Conservation (phyloP, 2,113 vertebrate genomes). For the Oreochromis spilurus region DNA sequence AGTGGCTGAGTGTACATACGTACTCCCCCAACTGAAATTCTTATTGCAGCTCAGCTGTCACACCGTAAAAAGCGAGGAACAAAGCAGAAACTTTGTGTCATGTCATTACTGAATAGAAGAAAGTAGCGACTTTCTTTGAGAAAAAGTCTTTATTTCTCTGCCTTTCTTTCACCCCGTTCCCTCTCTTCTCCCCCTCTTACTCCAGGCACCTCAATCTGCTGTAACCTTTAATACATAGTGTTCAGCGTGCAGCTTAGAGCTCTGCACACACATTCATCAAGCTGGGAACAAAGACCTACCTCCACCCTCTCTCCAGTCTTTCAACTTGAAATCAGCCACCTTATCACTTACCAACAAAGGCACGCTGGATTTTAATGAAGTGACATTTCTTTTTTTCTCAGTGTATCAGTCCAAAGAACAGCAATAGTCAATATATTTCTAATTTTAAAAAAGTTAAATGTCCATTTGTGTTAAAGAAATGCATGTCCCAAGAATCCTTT, state of each 20-base stretch:
- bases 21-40: conserved; percentile 5
- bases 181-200: conserved; percentile 20
- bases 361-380: conserved; percentile 30
- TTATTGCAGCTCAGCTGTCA: conserved; percentile 62
- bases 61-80: conserved; percentile 49
- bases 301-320: conserved; percentile 55
- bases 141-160: conserved; percentile 38
- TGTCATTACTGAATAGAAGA: conserved; percentile 68
- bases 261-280: conserved; percentile 50
- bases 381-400: background rate
- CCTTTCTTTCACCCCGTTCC: background rate
- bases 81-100: conserved; percentile 68
- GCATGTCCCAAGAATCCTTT: conserved; percentile 24
- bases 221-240: conserved; percentile 63
- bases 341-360: conserved; percentile 46
- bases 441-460: background rate
- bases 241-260: conserved; percentile 62
- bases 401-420: background rate
- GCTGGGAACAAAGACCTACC: conserved; percentile 64
- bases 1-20: conserved; percentile 31
- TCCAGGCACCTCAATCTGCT: conserved; percentile 59
- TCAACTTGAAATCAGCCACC: conserved; percentile 57
- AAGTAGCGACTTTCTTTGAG: conserved; percentile 46
- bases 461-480: background rate
- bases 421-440: background rate